Evolutionary conservation across 2,797 vertebrate species (phyloP).

Genomic region (Uromys caudimaculatus): DNA sequence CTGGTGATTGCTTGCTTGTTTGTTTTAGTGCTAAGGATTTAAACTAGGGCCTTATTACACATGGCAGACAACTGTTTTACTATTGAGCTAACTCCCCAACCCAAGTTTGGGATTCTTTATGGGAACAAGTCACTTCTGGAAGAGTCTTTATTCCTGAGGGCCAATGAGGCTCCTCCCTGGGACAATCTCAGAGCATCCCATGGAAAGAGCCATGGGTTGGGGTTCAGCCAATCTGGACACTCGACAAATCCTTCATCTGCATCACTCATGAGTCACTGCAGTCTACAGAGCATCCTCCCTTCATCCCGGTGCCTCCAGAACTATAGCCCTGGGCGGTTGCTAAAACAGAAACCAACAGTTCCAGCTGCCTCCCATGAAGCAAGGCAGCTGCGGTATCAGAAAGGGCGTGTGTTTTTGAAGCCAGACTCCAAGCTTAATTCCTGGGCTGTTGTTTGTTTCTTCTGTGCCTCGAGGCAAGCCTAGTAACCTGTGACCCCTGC

Average conservation of each 20-base stretch:
- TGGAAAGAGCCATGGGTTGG: background rate
- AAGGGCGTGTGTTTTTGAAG: background rate
- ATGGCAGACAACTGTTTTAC: background rate
- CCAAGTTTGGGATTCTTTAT: background rate
- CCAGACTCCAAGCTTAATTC: background rate
- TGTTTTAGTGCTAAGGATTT: background rate
- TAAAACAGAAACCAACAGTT: background rate
- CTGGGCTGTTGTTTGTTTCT: background rate
- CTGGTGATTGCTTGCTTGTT: background rate
- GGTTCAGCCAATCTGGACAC: background rate
- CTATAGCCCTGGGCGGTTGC: background rate
- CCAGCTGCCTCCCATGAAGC: background rate
- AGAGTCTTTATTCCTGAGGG: background rate
- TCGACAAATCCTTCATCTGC: background rate
- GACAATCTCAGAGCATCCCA: background rate
- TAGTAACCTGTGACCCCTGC: background rate
- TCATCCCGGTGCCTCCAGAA: background rate
- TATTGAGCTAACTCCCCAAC: background rate
- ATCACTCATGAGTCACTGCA: background rate
- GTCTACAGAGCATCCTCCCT: background rate
- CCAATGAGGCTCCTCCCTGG: background rate
- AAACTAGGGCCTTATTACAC: background rate
- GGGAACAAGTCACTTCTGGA: background rate
- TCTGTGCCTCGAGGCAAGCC: background rate
- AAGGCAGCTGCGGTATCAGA: background rate